Evolutionary conservation across 92 coral and sea anemone species (phyloP).

Genomic region (Bergia puertoricense): DNA sequence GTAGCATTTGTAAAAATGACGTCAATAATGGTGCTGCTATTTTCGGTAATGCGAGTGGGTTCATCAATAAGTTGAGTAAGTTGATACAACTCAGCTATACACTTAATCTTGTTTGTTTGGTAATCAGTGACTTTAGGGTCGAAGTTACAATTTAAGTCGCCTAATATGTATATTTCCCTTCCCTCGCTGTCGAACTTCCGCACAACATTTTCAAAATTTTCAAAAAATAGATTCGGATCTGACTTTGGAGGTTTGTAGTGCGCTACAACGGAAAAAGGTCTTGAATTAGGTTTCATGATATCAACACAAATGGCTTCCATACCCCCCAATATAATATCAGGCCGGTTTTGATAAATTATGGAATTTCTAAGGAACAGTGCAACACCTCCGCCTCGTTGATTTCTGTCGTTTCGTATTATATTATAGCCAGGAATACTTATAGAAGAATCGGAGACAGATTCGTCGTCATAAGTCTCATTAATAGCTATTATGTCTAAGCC

Average conservation of each 20-base stretch:
- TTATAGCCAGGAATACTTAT: not conserved
- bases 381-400: no score
- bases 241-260: constrained; percentile 21
- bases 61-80: constrained; percentile 29
- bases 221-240: not conserved
- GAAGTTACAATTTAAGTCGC: constrained; percentile 26
- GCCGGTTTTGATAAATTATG: no score
- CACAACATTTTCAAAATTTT: not conserved
- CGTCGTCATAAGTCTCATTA: not conserved
- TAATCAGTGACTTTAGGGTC: constrained; percentile 10
- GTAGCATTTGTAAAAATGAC: constrained; percentile 23
- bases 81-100: constrained; percentile 33
- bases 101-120: constrained; percentile 22
- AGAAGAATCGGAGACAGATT: not conserved
- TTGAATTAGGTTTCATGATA: not conserved
- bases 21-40: constrained; percentile 19
- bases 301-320: constrained; percentile 22
- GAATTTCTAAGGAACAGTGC: no score
- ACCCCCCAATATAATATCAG: not conserved
- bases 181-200: constrained; percentile 20
- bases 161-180: constrained; percentile 20
- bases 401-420: no score
- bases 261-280: constrained; percentile 16
- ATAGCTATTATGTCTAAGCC: not conserved
- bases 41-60: constrained; percentile 43